Evolutionary conservation across 1,140 invertebrate species (phyloP), one percentile per base, ranked within the genome.

Genomic region (Drosophila lacertosa): DNA sequence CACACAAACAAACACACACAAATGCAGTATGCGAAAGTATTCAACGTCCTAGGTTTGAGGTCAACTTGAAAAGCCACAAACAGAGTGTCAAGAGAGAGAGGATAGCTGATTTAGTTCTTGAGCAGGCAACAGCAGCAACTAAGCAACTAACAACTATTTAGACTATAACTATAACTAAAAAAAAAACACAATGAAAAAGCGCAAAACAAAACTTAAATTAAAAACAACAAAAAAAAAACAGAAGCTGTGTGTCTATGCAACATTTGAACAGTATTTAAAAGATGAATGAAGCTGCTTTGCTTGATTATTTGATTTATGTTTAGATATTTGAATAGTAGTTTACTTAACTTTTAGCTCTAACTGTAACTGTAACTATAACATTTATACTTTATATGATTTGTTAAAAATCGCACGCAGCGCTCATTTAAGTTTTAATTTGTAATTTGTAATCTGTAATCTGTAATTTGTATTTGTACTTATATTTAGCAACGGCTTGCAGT

Each of bases 371-470:
- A 29, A 44, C 9, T 60, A 26, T 58, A 66, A 16, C 37, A 33
- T 65, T 39, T 33, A 15, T 26, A 53, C 44, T 51, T 53, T 48
- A 50, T 18, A 13, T 64, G 47, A 68, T 68, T 68, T 68, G 57
- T 20, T 53, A 53, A 47, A 37, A 59, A 60, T 53, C 67, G 74
- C 67, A 74, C 60, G 48, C 65, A 77, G 68, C 50, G 75, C 76
- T 84, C 72, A 84, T 83, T 84, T 83, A 83, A 86, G 81, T 83
- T 83, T 80, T 80, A 86, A 80, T 53, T 44, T 76, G 80, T 83
- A 29, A 83, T 79, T 24, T 84, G 79, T 83, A 83, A n/a, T n/a
- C n/a, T n/a, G n/a, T n/a, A n/a, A n/a, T n/a, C n/a, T n/a, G n/a
- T 79, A 84, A 79, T 51, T 47, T 76, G 80, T 83, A 83, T 79